phyloP scores from a whole-genome alignment of 2,113 vertebrate species.

The Mastomys natalensis region DNA sequence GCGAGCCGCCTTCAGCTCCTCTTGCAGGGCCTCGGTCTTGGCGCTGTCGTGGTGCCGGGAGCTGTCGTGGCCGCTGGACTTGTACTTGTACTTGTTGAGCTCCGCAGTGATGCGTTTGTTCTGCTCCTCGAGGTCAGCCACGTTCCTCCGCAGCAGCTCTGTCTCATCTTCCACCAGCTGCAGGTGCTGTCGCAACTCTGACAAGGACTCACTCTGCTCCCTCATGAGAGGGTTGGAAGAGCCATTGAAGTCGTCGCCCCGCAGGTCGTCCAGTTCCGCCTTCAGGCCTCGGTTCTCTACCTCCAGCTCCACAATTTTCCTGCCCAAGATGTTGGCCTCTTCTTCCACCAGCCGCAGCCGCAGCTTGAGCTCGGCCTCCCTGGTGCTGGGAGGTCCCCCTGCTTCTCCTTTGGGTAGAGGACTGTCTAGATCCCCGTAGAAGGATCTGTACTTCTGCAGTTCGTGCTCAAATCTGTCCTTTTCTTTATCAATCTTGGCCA shows the following conservation, averaged over 20 bases:
- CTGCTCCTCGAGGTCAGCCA: slow-evolving; percentile 97
- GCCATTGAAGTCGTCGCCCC: slow-evolving; percentile 94
- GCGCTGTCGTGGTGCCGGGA: slow-evolving; percentile 91
- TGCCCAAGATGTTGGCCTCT: slow-evolving; percentile 98
- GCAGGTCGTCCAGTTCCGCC: slow-evolving; percentile 97
- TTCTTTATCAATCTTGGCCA: slow-evolving; percentile 99
- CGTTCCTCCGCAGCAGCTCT: slow-evolving; percentile 95
- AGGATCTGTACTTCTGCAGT: slow-evolving; percentile 97
- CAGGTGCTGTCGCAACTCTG: slow-evolving; percentile 96
- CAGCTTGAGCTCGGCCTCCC: slow-evolving; percentile 99
- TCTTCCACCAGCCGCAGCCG: slow-evolving; percentile 97
- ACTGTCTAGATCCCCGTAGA: slow-evolving; percentile 98
- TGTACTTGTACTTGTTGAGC: slow-evolving; percentile 98
- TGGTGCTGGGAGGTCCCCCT: slow-evolving; percentile 96
- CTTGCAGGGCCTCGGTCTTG: slow-evolving; percentile 95
- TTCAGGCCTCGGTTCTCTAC: slow-evolving; percentile 98
- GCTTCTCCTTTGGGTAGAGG: slow-evolving; percentile 98
- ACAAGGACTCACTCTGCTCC: slow-evolving; percentile 95
- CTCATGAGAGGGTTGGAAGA: slow-evolving; percentile 88
- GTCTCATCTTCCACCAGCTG: slow-evolving; percentile 99
- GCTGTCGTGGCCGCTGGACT: slow-evolving; percentile 93
- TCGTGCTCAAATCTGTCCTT: slow-evolving; percentile 98
- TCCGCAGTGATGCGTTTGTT: slow-evolving; percentile 96
- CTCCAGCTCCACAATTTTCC: slow-evolving; percentile 98
- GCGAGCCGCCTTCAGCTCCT: slow-evolving; percentile 96